Conservation (phyloP, 2,888 invertebrate genomes). For the Incurvaria masculella region DNA sequence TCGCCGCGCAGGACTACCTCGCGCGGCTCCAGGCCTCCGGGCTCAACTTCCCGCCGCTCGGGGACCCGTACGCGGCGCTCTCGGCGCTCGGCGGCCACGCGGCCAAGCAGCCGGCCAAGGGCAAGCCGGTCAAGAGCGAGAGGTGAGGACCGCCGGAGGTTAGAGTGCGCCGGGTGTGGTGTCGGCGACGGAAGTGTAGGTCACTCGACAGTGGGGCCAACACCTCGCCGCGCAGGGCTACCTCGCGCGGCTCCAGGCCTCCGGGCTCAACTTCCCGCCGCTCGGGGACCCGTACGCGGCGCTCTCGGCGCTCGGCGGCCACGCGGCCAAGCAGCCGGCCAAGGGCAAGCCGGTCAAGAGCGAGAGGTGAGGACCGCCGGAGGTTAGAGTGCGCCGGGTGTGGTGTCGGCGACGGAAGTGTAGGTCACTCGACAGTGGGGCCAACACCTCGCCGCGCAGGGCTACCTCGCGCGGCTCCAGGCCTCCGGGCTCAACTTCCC, state of each 20-base stretch:
- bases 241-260: constrained; percentile 77
- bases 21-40: constrained; percentile 80
- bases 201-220: too few species aligned
- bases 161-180: too few species aligned
- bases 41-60: constrained; percentile 66
- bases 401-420: too few species aligned
- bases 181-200: too few species aligned
- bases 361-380: constrained; percentile 42
- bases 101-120: constrained; percentile 34
- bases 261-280: constrained; percentile 71
- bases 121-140: constrained; percentile 32
- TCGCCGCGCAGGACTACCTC: constrained; percentile 86
- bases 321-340: constrained; percentile 33
- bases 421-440: too few species aligned
- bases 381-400: too few species aligned
- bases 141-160: too few species aligned
- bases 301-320: constrained; percentile 35
- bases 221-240: constrained; percentile 88
- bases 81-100: constrained; percentile 37
- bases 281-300: constrained; percentile 51
- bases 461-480: constrained; percentile 80
- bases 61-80: constrained; percentile 44
- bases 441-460: constrained; percentile 86
- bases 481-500: constrained; percentile 76
- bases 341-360: constrained; percentile 32